Conservation (phyloP, 2,797 vertebrate species). For the Phrynocephalus guinanensis region DNA sequence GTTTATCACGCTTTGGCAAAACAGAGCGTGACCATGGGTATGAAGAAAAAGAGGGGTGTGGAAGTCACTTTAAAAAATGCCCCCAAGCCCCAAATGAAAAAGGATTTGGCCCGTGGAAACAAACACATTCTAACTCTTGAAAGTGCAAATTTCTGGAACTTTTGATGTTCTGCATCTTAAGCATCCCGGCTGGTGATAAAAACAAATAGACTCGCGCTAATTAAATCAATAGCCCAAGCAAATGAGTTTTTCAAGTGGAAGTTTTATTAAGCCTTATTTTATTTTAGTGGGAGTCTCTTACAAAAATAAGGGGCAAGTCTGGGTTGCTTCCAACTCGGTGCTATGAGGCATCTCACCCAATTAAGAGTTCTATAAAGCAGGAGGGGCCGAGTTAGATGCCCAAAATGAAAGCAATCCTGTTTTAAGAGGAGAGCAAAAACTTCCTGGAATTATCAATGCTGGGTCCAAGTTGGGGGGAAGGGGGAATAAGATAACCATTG, state of each 20-base stretch:
- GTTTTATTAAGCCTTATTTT: constrained; percentile 74
- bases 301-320: constrained; percentile 45
- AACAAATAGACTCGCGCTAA: constrained; percentile 68
- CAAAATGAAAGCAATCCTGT: constrained; percentile 16
- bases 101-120: not conserved
- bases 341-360: not conserved
- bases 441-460: not conserved
- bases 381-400: constrained; percentile 10
- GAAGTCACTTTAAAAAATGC: not conserved
- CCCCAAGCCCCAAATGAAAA: not conserved
- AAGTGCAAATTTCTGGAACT: constrained; percentile 1
- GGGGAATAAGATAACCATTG: not conserved
- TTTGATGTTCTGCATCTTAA: constrained; percentile 54
- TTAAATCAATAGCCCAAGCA: constrained; percentile 76
- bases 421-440: not conserved
- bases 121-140: not conserved
- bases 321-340: not conserved
- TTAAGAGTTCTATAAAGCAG: constrained; percentile 35
- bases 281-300: constrained; percentile 57
- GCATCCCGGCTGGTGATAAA: constrained; percentile 44
- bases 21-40: not conserved
- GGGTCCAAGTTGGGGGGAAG: not conserved
- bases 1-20: too few relatives aligned
- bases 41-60: not conserved
- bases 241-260: constrained; percentile 73